Percentiles rank a stretch among this genome's conserved stretches.
Evolutionary conservation across 2,113 vertebrate genomes (phyloP).

Genomic region (Oreotrochilus melanogaster): DNA sequence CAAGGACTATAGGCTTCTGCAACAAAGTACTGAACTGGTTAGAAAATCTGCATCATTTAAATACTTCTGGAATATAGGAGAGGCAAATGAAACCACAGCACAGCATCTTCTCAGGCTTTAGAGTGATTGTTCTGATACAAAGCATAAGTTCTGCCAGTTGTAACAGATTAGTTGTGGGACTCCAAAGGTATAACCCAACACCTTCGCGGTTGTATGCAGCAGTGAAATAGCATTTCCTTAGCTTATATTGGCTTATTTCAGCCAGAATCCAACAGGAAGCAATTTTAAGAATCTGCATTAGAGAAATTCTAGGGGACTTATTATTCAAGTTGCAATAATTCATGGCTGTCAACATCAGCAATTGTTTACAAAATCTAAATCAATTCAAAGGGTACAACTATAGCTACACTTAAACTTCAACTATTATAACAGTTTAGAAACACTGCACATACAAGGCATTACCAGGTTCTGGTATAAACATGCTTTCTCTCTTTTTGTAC

Average conservation of each 20-base stretch:
- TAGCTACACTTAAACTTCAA: neutral
- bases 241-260: neutral
- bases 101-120: neutral
- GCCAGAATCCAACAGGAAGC: neutral
- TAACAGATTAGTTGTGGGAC: neutral
- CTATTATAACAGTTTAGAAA: neutral
- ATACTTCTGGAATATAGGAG: neutral
- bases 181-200: rapidly evolving
- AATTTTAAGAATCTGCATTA: neutral
- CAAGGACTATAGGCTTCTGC: neutral
- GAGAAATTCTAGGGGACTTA: neutral
- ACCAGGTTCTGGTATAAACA: neutral
- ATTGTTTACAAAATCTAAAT: neutral
- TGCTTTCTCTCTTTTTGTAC: neutral
- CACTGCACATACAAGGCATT: neutral
- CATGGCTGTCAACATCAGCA: neutral
- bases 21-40: neutral
- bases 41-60: neutral
- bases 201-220: neutral
- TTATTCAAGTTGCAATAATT: neutral
- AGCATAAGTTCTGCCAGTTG: neutral
- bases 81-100: neutral
- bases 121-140: neutral
- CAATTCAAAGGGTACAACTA: neutral
- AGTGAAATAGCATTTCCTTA: neutral